Conservation (phyloP, 2,797 vertebrate species). For the Avahi laniger region DNA sequence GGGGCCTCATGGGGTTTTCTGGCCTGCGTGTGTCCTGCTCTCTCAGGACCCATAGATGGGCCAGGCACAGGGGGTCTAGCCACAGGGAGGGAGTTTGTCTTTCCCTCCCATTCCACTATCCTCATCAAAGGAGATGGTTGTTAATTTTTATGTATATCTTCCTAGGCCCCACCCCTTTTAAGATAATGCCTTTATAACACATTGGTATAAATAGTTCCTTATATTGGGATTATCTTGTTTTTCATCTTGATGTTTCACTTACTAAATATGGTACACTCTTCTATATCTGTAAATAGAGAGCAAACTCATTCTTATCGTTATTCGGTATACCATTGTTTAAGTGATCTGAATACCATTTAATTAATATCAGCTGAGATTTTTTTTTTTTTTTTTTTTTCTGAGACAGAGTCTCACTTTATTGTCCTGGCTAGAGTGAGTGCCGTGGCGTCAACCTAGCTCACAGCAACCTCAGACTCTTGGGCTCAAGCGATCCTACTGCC, state of each 20-base stretch:
- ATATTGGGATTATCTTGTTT: neutral
- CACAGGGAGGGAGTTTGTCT: neutral
- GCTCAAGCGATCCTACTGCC: no score
- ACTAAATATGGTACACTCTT: neutral
- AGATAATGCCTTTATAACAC: neutral
- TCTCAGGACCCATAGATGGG: neutral
- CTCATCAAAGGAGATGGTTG: neutral
- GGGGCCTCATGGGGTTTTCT: neutral
- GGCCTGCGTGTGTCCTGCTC: neutral
- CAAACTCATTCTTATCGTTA: neutral
- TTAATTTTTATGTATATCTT: neutral
- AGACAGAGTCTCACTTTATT: no score
- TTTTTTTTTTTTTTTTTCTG: no score
- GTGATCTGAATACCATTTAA: neutral
- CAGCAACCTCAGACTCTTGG: no score
- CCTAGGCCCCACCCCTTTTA: neutral
- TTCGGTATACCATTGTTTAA: neutral
- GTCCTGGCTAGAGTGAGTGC: no score
- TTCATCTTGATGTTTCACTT: neutral
- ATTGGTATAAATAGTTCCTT: neutral
- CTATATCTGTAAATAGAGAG: neutral
- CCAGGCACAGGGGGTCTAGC: neutral
- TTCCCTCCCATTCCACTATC: neutral
- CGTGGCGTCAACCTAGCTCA: no score
- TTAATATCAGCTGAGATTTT: neutral